Evolutionary conservation across 2,113 vertebrate genomes (phyloP).

Genomic region (Petrocephalus microphthalmus): DNA sequence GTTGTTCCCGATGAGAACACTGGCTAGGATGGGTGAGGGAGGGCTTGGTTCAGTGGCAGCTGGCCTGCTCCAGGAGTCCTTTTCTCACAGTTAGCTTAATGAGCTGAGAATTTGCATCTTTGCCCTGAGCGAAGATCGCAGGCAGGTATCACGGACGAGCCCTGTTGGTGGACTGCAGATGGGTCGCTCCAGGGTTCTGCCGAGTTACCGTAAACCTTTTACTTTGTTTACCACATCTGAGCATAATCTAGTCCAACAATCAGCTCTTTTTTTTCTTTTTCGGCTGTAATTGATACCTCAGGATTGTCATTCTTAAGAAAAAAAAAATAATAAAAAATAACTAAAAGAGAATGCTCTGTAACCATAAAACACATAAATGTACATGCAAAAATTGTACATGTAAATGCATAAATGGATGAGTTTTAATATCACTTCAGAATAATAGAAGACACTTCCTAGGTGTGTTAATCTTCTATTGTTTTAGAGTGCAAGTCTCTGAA

Average conservation of each 20-base stretch:
- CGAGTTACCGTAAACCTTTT: neutral
- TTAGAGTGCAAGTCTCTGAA: neutral
- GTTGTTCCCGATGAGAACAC: neutral
- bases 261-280: neutral
- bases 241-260: neutral
- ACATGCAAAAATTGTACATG: neutral
- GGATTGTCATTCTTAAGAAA: neutral
- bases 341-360: neutral
- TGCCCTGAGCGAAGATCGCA: neutral
- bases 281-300: neutral
- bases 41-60: neutral
- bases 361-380: neutral
- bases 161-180: neutral
- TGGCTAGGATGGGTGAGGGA: neutral
- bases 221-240: neutral
- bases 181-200: neutral
- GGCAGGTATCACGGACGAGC: neutral
- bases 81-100: slow-evolving; percentile 1
- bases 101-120: slow-evolving; percentile 3
- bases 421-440: neutral
- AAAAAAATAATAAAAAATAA: neutral
- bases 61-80: neutral
- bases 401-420: neutral
- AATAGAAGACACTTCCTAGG: neutral
- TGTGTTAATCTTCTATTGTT: neutral